Base-by-base conservation (phyloP, 2,888 invertebrate species). In the Spatulosminthurus flaviceps region DNA sequence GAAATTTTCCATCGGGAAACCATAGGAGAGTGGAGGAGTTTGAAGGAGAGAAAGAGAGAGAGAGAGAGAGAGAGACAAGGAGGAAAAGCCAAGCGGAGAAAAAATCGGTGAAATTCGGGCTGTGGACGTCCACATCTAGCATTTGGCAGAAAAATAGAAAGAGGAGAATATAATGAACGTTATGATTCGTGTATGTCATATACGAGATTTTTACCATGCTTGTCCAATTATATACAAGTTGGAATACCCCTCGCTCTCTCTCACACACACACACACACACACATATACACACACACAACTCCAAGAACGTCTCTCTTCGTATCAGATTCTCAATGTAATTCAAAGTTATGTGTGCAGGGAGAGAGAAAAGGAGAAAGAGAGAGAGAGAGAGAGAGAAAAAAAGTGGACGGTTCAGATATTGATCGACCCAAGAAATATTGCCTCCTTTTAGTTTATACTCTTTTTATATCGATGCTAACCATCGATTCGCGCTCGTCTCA, bases 371-470 rank as follows among this genome's bases (percentile, higher is more conserved):
- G 64, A 42, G 42, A 67, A 64, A 72, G 66, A 72, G 61, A n/a
- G n/a, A n/a, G n/a, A n/a, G n/a, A n/a, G n/a, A n/a, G n/a, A n/a
- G n/a, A n/a, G n/a, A n/a, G n/a, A 67, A 51, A 78, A 76, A 74
- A 80, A 79, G 82, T 82, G 82, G 82, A 82, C 82, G 82, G 80
- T 80, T 80, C 80, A 83, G 83, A 81, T 83, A 83, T 83, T 83
- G 83, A 83, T 83, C 83, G 83, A 76, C 69, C 81, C 74, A 80
- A 82, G 83, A 82, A 82, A 83, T 82, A 83, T 83, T 83, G 83
- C 83, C 81, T 81, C 79, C 80, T 81, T 78, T 74, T 81, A 64
- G 64, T 64, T 66, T 79, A 77, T 78, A 66, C 66, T 66, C 42
- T 64, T 60, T 73, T 26, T 73, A 73, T 73, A 51, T 73, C 51